A percentile compares a stretch with the other conserved stretches of the same genome.
phyloP scores from a whole-genome alignment of 2,113 vertebrate genomes.

The Callipepla californica region DNA sequence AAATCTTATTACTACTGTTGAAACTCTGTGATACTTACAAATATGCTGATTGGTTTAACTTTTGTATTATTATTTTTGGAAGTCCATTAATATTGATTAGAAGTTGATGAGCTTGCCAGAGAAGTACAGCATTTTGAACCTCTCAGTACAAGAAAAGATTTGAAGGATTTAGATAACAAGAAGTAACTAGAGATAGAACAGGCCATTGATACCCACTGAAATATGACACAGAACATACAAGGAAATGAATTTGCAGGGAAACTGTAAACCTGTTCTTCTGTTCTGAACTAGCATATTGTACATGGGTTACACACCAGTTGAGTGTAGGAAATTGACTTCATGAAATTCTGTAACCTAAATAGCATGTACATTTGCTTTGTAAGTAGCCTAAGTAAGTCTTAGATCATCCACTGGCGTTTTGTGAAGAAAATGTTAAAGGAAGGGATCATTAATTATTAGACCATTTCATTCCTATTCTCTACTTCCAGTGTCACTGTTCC shows the following conservation, averaged over 20 bases:
- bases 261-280: neutral
- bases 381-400: neutral
- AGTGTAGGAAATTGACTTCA: neutral
- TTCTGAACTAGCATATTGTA: neutral
- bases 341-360: neutral
- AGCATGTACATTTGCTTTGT: neutral
- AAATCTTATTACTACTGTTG: neutral
- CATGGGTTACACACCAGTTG: neutral
- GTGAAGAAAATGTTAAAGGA: neutral
- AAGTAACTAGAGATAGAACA: neutral
- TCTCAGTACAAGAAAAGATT: neutral
- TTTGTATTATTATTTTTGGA: slow-evolving; percentile 26
- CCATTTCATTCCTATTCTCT: neutral
- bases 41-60: neutral
- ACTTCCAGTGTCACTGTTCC: neutral
- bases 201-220: neutral
- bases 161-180: neutral
- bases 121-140: neutral
- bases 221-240: neutral
- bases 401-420: neutral
- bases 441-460: neutral
- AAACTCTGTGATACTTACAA: neutral
- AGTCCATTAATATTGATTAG: neutral
- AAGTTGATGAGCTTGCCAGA: neutral
- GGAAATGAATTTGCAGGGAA: neutral